phyloP scores from a whole-genome alignment of 2,797 vertebrate genomes.

The Cirrhinus mrigala region DNA sequence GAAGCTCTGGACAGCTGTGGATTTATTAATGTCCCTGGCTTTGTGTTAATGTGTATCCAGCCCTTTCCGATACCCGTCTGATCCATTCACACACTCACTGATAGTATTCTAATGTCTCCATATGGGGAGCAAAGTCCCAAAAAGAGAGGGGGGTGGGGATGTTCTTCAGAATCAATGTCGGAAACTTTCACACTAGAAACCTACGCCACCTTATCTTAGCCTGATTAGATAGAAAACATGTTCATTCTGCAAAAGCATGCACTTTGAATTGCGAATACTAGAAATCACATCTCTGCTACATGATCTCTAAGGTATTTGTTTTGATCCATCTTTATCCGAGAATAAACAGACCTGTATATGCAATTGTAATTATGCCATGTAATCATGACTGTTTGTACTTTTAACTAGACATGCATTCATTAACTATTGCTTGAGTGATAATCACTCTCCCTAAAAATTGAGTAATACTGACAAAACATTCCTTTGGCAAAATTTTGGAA shows the following conservation, averaged over 20 bases:
- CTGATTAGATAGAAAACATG: conserved; percentile 50
- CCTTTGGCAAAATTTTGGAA: neutral
- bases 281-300: neutral
- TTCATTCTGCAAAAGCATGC: conserved; percentile 25
- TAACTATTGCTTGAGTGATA: neutral
- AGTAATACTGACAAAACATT: neutral
- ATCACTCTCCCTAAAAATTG: neutral
- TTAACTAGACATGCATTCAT: neutral
- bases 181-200: neutral
- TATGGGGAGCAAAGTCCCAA: conserved; percentile 51
- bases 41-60: conserved; percentile 59
- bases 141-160: conserved; percentile 10
- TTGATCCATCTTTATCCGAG: neutral
- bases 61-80: conserved; percentile 30
- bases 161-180: neutral
- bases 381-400: neutral
- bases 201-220: conserved; percentile 29
- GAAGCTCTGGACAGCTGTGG: conserved; percentile 7
- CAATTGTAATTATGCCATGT: neutral
- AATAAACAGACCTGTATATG: neutral
- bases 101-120: conserved; percentile 24
- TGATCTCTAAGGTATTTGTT: neutral
- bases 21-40: conserved; percentile 49
- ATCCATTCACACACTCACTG: conserved; percentile 21
- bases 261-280: neutral